These are phyloP conservation scores for Mimachlamys varia DNA, from an alignment of 2,888 invertebrate species.

Conservation along the genomic window DNA sequence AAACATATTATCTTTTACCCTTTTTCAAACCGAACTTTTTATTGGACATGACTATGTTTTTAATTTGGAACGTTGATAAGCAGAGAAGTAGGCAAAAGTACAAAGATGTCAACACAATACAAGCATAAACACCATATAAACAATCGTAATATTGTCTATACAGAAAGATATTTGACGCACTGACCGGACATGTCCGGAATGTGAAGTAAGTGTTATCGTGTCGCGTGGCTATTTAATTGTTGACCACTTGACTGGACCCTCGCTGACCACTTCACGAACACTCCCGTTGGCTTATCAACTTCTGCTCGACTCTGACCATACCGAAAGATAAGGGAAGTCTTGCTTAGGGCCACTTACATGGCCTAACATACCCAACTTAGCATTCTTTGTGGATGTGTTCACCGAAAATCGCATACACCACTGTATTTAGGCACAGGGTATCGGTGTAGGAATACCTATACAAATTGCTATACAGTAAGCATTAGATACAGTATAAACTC, in stretches of 20 bases:
- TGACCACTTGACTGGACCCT: slow-evolving; percentile 5
- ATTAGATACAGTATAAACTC: too few relatives aligned
- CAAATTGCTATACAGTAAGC: too few relatives aligned
- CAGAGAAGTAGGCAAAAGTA: too few relatives aligned
- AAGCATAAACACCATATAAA: not conserved
- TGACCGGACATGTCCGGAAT: not conserved
- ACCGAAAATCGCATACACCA: not conserved
- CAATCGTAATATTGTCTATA: not conserved
- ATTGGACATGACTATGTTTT: too few relatives aligned
- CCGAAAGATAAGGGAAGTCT: not conserved
- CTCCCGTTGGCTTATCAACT: not conserved
- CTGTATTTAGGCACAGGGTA: too few relatives aligned
- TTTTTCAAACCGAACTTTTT: too few relatives aligned
- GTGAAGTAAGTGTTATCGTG: not conserved
- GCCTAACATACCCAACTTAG: not conserved
- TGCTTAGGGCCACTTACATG: not conserved
- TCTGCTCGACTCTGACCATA: not conserved
- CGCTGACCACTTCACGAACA: not conserved
- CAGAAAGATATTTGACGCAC: not conserved
- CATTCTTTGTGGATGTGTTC: not conserved
- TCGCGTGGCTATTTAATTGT: slow-evolving; percentile 15
- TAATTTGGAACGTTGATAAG: too few relatives aligned
- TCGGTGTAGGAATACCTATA: too few relatives aligned
- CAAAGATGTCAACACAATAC: too few relatives aligned
- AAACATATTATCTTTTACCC: too few relatives aligned